Conservation (phyloP, 2,113 vertebrate genomes). For the Deroptyus accipitrinus region DNA sequence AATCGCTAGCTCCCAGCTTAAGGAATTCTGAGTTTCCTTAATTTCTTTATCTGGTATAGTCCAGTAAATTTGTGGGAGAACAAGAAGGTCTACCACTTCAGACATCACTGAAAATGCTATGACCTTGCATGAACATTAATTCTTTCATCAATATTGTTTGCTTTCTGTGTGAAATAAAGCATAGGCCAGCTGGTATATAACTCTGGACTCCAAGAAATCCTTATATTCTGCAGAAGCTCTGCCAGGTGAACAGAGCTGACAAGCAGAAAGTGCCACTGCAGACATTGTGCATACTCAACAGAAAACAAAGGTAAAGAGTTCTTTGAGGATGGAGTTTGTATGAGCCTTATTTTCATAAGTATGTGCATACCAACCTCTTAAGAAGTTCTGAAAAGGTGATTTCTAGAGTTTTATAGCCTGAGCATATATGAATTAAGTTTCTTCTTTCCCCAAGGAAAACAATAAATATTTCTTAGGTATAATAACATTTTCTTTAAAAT, state of each 20-base stretch:
- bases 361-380: rapidly evolving
- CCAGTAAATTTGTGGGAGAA: background rate
- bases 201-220: background rate
- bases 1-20: background rate
- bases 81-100: background rate
- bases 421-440: background rate
- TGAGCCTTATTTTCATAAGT: background rate
- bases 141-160: background rate
- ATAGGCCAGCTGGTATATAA: rapidly evolving
- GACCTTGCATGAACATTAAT: background rate
- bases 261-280: background rate
- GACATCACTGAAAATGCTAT: background rate
- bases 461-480: background rate
- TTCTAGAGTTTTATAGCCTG: background rate
- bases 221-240: background rate
- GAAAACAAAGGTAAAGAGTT: background rate
- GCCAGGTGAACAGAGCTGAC: background rate
- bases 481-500: background rate
- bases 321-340: background rate
- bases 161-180: background rate
- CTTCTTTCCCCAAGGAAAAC: background rate
- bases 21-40: background rate
- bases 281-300: background rate
- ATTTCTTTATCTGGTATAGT: background rate
- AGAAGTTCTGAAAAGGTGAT: background rate